Evolutionary conservation across 2,888 invertebrate genomes (phyloP).

Genomic region (Ophraella communa): DNA sequence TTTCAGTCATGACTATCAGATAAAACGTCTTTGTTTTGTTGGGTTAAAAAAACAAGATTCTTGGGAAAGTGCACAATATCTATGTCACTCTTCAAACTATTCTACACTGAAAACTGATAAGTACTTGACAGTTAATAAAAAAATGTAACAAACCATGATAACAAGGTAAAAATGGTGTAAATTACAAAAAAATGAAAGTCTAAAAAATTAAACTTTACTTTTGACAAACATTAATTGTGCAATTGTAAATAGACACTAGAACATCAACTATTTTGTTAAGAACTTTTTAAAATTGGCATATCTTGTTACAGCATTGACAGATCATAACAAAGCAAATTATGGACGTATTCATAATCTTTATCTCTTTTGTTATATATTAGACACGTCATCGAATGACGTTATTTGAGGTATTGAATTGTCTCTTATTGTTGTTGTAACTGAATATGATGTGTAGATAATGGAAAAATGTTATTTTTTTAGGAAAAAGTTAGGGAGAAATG

Average conservation of each 20-base stretch:
- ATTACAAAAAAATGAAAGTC: too few species aligned
- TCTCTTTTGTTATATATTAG: neutral
- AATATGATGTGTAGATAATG: neutral
- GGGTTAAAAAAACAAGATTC: too few species aligned
- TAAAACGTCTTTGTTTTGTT: too few species aligned
- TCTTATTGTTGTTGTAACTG: neutral
- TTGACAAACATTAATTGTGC: neutral
- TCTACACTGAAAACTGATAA: too few species aligned
- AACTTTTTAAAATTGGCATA: neutral
- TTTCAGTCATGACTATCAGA: too few species aligned
- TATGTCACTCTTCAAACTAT: too few species aligned
- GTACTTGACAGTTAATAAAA: too few species aligned
- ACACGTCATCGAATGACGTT: neutral
- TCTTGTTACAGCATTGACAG: constrained; percentile 7
- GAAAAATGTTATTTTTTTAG: neutral
- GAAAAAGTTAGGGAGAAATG: neutral
- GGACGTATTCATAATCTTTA: neutral
- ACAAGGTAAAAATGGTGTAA: too few species aligned
- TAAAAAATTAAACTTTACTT: too few species aligned
- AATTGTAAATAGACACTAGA: neutral
- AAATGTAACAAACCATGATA: too few species aligned
- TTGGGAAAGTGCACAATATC: too few species aligned
- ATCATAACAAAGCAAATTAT: constrained; percentile 7
- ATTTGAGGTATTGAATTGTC: neutral
- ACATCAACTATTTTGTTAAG: neutral